Percentiles rank a stretch among this genome's conserved stretches.
Evolutionary conservation across 2,888 invertebrate species (phyloP).

Genomic region (Cephus pulcher): DNA sequence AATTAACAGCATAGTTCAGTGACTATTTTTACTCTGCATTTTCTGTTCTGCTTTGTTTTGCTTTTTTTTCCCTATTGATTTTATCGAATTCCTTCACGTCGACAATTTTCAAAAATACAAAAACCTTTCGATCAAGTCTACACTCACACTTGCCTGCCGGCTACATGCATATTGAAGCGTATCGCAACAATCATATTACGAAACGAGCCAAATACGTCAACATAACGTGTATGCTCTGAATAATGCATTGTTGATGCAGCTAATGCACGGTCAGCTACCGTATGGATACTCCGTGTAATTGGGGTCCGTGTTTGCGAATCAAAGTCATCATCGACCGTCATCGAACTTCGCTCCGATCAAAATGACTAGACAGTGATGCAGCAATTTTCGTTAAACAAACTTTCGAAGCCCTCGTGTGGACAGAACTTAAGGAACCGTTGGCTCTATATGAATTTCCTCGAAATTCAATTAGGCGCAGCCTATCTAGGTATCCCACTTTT

Average conservation of each 20-base stretch:
- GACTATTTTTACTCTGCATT: background rate
- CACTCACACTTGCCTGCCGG: background rate
- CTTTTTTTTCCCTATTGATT: background rate
- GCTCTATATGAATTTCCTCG: background rate
- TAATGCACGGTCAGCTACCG: conserved; percentile 65
- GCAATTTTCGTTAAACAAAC: conserved; percentile 43
- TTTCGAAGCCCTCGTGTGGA: conserved; percentile 1
- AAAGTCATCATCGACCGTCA: conserved; percentile 64
- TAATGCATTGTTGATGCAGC: conserved; percentile 67
- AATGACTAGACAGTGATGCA: conserved; percentile 45
- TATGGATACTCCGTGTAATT: conserved; percentile 58
- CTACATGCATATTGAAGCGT: conserved; percentile 50
- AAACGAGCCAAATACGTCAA: conserved; percentile 58
- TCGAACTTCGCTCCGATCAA: conserved; percentile 45
- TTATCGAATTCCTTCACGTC: background rate
- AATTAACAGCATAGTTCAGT: conserved; percentile 26
- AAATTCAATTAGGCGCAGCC: background rate
- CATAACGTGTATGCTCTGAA: conserved; percentile 51
- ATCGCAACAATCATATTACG: conserved; percentile 62
- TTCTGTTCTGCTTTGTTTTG: background rate
- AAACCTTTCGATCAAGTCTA: background rate
- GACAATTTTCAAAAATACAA: background rate
- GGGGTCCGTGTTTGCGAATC: conserved; percentile 65
- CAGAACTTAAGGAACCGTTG: background rate
- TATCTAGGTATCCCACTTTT: background rate